Evolutionary conservation across 1,140 invertebrate genomes (phyloP).

Genomic region (Macrotrachela quadricornifera): DNA sequence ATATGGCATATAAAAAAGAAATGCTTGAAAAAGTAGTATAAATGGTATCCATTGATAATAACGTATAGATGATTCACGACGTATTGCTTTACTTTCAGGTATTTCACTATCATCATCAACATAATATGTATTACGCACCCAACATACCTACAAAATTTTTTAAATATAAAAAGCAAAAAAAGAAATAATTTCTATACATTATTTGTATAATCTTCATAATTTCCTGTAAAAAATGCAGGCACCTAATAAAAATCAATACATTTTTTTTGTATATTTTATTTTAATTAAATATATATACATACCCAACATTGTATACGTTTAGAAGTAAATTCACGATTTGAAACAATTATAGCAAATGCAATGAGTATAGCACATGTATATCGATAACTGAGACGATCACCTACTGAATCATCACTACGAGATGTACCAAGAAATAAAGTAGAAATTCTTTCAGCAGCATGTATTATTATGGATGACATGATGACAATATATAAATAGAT

Average conservation of each 20-base stretch:
- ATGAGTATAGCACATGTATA: slow-evolving; percentile 49
- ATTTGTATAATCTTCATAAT: slow-evolving; percentile 10
- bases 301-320: slow-evolving; percentile 55
- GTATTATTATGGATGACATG: too few species aligned
- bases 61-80: background rate
- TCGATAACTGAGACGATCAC: slow-evolving; percentile 14
- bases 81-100: background rate
- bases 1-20: slow-evolving; percentile 2
- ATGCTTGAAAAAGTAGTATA: slow-evolving; percentile 7
- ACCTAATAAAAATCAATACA: slow-evolving; percentile 33
- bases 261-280: too few species aligned
- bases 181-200: background rate
- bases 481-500: too few species aligned
- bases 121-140: slow-evolving; percentile 11
- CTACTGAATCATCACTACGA: slow-evolving; percentile 35
- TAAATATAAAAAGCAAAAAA: too few species aligned
- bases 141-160: background rate
- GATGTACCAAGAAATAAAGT: too few species aligned
- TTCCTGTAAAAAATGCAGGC: slow-evolving; percentile 14
- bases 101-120: background rate
- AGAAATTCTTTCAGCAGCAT: too few species aligned
- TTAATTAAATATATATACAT: too few species aligned
- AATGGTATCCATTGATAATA: slow-evolving; percentile 8
- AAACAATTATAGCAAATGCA: slow-evolving; percentile 62
- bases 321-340: slow-evolving; percentile 67